Evolutionary conservation across 1,140 invertebrate genomes (phyloP).

Genomic region (Chymomyza costata): DNA sequence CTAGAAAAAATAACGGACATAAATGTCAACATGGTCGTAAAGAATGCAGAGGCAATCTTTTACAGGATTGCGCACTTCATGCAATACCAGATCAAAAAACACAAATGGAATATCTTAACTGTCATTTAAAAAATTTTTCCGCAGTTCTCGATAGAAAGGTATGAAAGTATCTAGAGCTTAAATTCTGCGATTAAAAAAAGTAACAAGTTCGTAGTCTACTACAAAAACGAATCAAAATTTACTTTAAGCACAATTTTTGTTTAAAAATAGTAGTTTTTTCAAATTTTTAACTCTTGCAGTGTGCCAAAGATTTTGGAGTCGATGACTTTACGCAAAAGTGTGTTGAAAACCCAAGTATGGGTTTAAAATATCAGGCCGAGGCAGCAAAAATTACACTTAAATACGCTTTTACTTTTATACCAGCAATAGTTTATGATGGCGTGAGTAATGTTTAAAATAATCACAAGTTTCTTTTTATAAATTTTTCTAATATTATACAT

Average conservation of each 20-base stretch:
- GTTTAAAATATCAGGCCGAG: conserved; percentile 1
- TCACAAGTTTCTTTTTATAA: not conserved
- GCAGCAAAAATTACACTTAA: not conserved
- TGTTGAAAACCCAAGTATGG: no score
- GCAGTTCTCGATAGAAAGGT: no score
- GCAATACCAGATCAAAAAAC: conserved; percentile 1
- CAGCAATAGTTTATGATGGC: conserved; percentile 20
- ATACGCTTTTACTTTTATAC: conserved; percentile 10
- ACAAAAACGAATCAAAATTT: no score
- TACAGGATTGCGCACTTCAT: conserved; percentile 19
- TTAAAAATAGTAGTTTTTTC: no score
- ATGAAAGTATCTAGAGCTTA: no score
- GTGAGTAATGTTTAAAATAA: conserved; percentile 4
- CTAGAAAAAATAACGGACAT: not conserved
- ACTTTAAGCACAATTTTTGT: no score
- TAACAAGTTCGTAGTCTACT: no score
- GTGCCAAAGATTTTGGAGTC: no score
- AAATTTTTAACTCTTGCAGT: no score
- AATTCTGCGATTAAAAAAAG: no score
- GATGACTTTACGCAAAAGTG: no score
- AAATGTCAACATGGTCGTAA: conserved; percentile 8
- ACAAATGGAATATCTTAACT: conserved; percentile 7
- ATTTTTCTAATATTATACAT: not conserved
- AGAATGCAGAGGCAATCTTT: conserved; percentile 18
- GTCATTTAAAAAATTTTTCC: conserved; percentile 10